Conservation (phyloP, 2,888 invertebrate species). For the Eilema griseolum region DNA sequence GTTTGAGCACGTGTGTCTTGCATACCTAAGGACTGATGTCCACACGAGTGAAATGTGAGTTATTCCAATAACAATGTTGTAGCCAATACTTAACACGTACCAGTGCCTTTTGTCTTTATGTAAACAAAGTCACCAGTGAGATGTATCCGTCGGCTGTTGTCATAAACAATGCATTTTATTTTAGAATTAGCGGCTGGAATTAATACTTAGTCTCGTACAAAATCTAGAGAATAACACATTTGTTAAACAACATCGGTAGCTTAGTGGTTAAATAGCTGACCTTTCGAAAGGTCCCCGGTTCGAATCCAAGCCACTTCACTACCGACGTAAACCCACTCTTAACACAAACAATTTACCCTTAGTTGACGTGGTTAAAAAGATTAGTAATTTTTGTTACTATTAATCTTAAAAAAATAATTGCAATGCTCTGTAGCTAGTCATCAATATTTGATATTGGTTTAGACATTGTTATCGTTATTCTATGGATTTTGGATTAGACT, state of each 20-base stretch:
- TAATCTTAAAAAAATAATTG: background rate
- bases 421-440: background rate
- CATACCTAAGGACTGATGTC: slow-evolving; percentile 28
- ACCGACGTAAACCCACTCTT: background rate
- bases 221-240: slow-evolving; percentile 2
- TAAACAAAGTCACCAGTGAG: slow-evolving; percentile 42
- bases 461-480: background rate
- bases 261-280: background rate
- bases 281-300: background rate
- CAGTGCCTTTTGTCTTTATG: slow-evolving; percentile 48
- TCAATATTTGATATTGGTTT: background rate
- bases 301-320: background rate
- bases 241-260: background rate
- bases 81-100: slow-evolving; percentile 36
- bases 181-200: slow-evolving; percentile 45
- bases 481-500: slow-evolving; percentile 4
- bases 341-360: background rate
- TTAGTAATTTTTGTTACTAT: background rate
- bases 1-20: slow-evolving; percentile 32
- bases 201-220: background rate
- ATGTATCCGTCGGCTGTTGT: slow-evolving; percentile 64
- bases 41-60: slow-evolving; percentile 15
- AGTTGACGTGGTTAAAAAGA: background rate
- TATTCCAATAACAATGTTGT: slow-evolving; percentile 31
- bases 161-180: slow-evolving; percentile 77